These are phyloP conservation scores for Bombycilla garrulus DNA, from an alignment of 2,113 vertebrate species.

Conservation along the genomic window DNA sequence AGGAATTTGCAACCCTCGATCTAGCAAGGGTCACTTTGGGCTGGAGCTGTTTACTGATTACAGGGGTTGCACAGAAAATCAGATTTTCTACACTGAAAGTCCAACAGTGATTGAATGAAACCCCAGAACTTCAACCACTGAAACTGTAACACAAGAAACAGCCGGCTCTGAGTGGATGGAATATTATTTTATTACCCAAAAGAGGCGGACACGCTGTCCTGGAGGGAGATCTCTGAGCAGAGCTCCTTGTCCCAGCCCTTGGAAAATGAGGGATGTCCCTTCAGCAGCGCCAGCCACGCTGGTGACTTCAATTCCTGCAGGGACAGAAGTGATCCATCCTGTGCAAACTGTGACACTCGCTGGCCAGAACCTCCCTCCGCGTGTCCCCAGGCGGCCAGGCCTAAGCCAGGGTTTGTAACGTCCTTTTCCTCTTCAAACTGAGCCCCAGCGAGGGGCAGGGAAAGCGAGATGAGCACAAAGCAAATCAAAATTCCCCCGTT, in stretches of 20 bases:
- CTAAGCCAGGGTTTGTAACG: neutral
- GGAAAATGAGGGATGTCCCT: neutral
- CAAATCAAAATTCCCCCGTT: neutral
- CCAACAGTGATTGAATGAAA: neutral
- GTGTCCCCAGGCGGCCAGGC: neutral
- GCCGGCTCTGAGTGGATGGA: neutral
- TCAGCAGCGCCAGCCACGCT: neutral
- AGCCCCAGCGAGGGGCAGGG: neutral
- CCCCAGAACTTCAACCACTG: neutral
- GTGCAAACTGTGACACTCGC: accelerated
- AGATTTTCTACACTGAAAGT: neutral
- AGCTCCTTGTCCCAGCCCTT: neutral
- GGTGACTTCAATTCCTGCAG: neutral
- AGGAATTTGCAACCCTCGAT: neutral
- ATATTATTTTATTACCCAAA: neutral
- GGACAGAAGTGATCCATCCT: neutral
- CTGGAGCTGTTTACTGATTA: neutral
- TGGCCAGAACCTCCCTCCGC: neutral
- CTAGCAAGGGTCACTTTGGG: neutral
- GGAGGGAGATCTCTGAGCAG: neutral
- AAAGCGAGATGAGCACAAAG: neutral
- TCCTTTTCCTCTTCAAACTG: neutral
- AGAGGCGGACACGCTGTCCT: accelerated
- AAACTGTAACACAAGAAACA: neutral
- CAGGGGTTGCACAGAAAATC: neutral